Base-by-base conservation (phyloP, 2,797 vertebrate genomes). In the Sebastolobus alascanus region DNA sequence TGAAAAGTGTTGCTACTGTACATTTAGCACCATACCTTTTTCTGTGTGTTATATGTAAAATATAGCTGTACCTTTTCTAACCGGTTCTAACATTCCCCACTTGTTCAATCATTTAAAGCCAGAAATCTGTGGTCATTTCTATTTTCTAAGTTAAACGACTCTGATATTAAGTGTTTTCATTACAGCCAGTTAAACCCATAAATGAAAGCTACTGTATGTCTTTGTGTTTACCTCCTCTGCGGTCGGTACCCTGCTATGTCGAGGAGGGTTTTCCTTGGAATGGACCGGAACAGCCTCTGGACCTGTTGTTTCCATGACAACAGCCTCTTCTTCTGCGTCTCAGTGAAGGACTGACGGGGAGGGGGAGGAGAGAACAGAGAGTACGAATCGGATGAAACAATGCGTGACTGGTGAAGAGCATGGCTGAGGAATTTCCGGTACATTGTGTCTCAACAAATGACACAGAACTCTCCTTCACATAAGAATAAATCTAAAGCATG, bases 281-380 rank as follows among this genome's bases (percentile, higher is more conserved):
- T 98, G 92, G 98, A 98, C 93, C 98, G 96, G 93, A 99, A 99
- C 90, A 99, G 97, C 94, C 98, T 98, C 96, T 99, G 98, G 94
- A 99, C 98, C 96, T 99, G 98, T 94, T 99, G 98, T 97, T 99
- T 99, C 98, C 98, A 99, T 95, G 98, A 99, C 97, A 99, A 97
- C 96, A 99, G 92, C 87, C 98, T 96, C 96, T 99, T 99, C 96
- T 99, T 99, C 97, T 99, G 98, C 3, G 97, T 97, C 94, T 99
- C 98, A 70, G 97, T 98, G 94, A 99, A 99, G 73, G 97, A 97
- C 98, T 99, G 95, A 80, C 52, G 76, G 59, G 14, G 40, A 9
- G 50, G 35, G 11, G 8, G 27, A 46, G 33, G 56, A 8, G 18
- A 75, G 37, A 73, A 56, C 20, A 73, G n/a, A 14, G 38, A 73